phyloP scores from a whole-genome alignment of 1,140 invertebrate species.

The Pseudomyrmex dendroicus region DNA sequence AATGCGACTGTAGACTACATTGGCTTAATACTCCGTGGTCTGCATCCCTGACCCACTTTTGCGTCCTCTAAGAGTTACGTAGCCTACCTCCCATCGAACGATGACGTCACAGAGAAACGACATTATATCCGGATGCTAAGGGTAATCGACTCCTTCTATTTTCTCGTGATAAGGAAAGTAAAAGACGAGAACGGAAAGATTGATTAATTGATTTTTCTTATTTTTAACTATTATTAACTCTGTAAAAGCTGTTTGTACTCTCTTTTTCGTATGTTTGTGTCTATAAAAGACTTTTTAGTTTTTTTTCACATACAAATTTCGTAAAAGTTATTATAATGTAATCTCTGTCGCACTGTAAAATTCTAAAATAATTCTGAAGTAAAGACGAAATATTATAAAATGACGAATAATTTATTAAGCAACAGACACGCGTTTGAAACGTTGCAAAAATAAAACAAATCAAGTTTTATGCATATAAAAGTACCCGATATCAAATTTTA shows the following conservation, averaged over 20 bases:
- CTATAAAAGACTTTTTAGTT: neutral
- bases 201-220: slow-evolving; percentile 17
- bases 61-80: slow-evolving; percentile 58
- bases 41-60: slow-evolving; percentile 69
- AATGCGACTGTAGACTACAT: slow-evolving; percentile 30
- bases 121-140: slow-evolving; percentile 55
- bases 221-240: neutral
- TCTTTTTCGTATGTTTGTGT: neutral
- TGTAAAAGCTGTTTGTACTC: slow-evolving; percentile 2
- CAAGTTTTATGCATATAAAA: slow-evolving; percentile 4
- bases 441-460: neutral
- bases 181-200: neutral
- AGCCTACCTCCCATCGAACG: slow-evolving; percentile 62
- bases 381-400: neutral
- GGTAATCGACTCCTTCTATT: slow-evolving; percentile 65
- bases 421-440: neutral
- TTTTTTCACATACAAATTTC: neutral
- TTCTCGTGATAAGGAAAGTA: slow-evolving; percentile 45
- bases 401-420: neutral
- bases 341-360: too few relatives aligned
- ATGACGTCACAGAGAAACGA: slow-evolving; percentile 68
- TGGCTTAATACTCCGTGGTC: slow-evolving; percentile 29
- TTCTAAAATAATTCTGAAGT: neutral
- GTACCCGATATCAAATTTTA: slow-evolving; percentile 33
- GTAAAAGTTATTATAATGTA: too few relatives aligned